A percentile compares a stretch with the other conserved stretches of the same genome.
These are phyloP conservation scores for Philhelius pedissequus DNA, from an alignment of 2,888 invertebrate species.

Conservation along the genomic window DNA sequence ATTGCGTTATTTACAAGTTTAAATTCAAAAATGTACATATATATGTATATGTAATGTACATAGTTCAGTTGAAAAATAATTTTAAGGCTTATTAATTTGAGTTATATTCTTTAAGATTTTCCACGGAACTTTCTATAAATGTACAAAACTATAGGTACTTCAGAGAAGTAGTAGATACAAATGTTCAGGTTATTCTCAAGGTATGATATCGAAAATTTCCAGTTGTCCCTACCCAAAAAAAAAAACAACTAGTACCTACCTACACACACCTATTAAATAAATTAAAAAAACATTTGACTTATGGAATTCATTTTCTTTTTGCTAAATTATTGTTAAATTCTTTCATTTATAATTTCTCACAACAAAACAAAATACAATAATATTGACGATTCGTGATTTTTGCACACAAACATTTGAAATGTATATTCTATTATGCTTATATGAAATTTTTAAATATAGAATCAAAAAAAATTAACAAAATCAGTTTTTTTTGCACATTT, in stretches of 20 bases:
- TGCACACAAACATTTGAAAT: neutral
- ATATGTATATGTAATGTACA: too few relatives aligned
- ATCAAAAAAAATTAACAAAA: neutral
- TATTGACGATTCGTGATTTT: constrained; percentile 4
- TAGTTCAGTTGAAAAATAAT: neutral
- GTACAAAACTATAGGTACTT: too few relatives aligned
- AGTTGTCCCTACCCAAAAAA: neutral
- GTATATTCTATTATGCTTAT: too few relatives aligned
- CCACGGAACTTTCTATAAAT: too few relatives aligned
- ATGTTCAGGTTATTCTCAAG: too few relatives aligned
- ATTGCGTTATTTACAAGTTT: neutral
- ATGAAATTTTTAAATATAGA: constrained; percentile 16
- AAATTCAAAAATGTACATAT: too few relatives aligned
- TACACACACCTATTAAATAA: too few relatives aligned
- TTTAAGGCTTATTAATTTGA: too few relatives aligned
- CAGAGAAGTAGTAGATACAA: too few relatives aligned
- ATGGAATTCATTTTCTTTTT: neutral
- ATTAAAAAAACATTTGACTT: neutral
- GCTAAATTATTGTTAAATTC: neutral
- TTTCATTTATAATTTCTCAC: neutral
- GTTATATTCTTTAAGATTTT: too few relatives aligned
- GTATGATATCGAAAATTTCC: neutral
- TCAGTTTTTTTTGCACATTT: neutral
- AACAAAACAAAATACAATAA: neutral
- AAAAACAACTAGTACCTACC: neutral